phyloP scores from a whole-genome alignment of 2,113 vertebrate genomes.

The Oncorhynchus keta region DNA sequence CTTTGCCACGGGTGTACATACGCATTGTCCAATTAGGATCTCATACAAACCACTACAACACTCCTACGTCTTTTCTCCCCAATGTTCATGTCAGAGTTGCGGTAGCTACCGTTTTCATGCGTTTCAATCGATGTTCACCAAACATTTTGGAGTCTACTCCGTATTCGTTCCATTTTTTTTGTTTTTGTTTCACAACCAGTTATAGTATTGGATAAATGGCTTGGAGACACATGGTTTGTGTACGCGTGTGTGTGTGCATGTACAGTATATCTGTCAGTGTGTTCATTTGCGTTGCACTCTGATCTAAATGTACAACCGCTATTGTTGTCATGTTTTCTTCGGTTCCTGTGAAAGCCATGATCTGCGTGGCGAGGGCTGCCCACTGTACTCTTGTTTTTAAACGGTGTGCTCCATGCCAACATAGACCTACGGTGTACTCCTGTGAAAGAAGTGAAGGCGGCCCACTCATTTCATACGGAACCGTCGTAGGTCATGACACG shows the following conservation, averaged over 20 bases:
- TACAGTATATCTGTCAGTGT: background rate
- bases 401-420: background rate
- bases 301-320: background rate
- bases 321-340: background rate
- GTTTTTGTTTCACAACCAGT: too few species aligned
- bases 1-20: constrained; percentile 70
- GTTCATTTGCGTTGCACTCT: background rate
- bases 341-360: background rate
- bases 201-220: too few species aligned
- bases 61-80: background rate
- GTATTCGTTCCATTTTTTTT: too few species aligned
- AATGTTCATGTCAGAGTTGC: background rate
- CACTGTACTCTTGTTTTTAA: background rate
- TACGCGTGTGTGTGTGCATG: constrained; percentile 38
- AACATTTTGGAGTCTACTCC: too few species aligned
- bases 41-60: constrained; percentile 45
- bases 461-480: background rate
- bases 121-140: too few species aligned
- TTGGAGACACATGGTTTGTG: background rate
- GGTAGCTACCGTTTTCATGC: constrained; percentile 19
- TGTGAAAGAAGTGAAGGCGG: background rate
- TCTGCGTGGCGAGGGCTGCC: background rate
- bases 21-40: constrained; percentile 48
- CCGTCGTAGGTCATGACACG: background rate
- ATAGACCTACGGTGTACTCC: background rate